Evolutionary conservation across 2,888 invertebrate genomes (phyloP), one percentile per base, ranked within the genome.

Genomic region (Mimachlamys varia): DNA sequence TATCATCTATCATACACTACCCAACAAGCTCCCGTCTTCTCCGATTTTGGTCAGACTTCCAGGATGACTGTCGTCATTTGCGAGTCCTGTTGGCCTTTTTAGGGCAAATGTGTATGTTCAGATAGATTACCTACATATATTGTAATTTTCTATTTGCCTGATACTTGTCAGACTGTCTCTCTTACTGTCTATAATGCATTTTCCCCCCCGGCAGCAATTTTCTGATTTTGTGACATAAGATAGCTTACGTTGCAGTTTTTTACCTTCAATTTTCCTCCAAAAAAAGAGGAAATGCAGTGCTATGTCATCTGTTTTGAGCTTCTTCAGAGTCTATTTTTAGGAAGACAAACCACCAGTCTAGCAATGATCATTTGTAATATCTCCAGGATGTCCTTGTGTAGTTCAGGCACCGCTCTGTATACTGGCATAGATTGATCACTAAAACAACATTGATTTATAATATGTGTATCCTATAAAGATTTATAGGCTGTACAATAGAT

Each of bases 21-120:
- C 76, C 27, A 76, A 76, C 76, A 27, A 76, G 33, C 76, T 76
- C 76, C 76, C 27, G 2, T 76, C 76, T 22, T 12, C 12, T 33
- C 76, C 76, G 33, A 76, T 76, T 76, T 76, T 76, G 76, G 76
- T 76, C 76, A 76, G 27, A 76, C 27, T 76, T 76, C 76, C 33
- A 33, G 76, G 13, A 76, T 76, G 76, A 33, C 76, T 76, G 76
- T 27, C 76, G 76, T 76, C 76, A 33, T 76, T 76, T 76, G 76
- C 0, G 76, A 76, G 76, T 33, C 76, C 27, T 76, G 76, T 76
- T 33, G 33, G 33, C 76, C 76, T 76, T 76, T 76, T 76, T 76
- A 76, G 76, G 76, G 76, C 33, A 27, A 76, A 76, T 76, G 76
- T 76, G 27, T 76, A 76, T 19, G 62, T 62, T 19, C 7, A 76